These are phyloP conservation scores for Engraulis encrasicolus DNA, from an alignment of 2,113 vertebrate species.

Conservation along the genomic window DNA sequence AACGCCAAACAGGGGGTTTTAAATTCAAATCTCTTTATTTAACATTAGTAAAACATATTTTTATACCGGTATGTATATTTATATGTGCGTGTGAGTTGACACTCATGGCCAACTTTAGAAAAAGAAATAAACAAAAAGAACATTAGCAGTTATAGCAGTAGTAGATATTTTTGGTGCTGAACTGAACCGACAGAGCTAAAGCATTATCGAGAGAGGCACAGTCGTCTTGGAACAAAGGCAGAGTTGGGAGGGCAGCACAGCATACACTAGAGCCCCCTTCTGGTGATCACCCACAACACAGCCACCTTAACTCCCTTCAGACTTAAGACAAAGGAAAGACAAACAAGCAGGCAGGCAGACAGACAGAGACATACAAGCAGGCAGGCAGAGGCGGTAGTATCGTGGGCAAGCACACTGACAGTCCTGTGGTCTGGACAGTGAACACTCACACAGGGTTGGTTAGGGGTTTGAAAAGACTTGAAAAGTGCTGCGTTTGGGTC, in stretches of 20 bases:
- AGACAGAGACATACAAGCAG: not conserved
- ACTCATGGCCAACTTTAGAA: not conserved
- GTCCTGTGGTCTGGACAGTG: not conserved
- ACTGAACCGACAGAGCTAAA: not conserved
- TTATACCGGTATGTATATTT: constrained; percentile 24
- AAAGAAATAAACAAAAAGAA: not conserved
- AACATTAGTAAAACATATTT: constrained; percentile 48
- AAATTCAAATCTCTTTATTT: constrained; percentile 60
- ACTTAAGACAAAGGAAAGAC: not conserved
- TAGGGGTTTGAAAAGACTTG: not conserved
- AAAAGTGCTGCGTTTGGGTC: not conserved
- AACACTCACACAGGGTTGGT: not conserved
- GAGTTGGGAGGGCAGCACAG: not conserved
- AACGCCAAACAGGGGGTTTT: constrained; percentile 53
- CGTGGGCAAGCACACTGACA: not conserved
- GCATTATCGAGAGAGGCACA: constrained; percentile 21
- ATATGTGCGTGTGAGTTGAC: constrained; percentile 5
- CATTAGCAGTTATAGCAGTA: not conserved
- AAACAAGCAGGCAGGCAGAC: too few species aligned
- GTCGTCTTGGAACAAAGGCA: not conserved
- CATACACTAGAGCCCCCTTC: not conserved
- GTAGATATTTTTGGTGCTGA: constrained; percentile 24
- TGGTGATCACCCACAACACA: not conserved
- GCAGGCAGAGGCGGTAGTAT: not conserved
- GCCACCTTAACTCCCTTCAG: not conserved